Evolutionary conservation across 2,888 invertebrate species (phyloP).

Genomic region (Dendrolimus houi): DNA sequence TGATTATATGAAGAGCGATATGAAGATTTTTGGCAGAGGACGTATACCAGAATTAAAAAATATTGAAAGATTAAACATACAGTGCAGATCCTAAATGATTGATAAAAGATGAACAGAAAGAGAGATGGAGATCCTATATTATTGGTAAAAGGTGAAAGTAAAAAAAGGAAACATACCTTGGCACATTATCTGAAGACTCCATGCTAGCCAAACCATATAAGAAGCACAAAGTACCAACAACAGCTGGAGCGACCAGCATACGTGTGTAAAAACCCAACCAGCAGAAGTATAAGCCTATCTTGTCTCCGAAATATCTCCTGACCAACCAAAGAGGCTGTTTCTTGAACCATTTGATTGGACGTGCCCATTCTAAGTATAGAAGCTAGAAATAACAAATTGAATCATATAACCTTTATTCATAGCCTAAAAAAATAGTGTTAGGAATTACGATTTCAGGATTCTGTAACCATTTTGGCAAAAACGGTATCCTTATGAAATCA

Average conservation of each 20-base stretch:
- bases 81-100: no score
- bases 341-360: conserved; percentile 92
- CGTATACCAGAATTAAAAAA: no score
- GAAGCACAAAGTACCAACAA: conserved; percentile 91
- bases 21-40: no score
- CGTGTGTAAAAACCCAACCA: conserved; percentile 96
- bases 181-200: conserved; percentile 88
- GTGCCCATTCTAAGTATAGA: conserved; percentile 94
- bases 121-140: no score
- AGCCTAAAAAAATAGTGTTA: no score
- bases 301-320: conserved; percentile 92
- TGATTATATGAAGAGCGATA: no score
- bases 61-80: no score
- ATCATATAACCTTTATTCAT: not conserved
- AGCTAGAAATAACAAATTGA: conserved; percentile 68
- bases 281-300: conserved; percentile 93
- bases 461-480: no score
- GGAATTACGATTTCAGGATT: no score
- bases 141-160: no score
- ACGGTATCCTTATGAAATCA: no score
- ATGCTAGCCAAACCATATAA: conserved; percentile 90
- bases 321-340: conserved; percentile 94
- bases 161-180: conserved; percentile 62
- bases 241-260: conserved; percentile 90
- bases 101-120: no score